These are phyloP conservation scores for Rhinolophus ferrumequinum DNA, from an alignment of 2,113 vertebrate species.

Conservation along the genomic window DNA sequence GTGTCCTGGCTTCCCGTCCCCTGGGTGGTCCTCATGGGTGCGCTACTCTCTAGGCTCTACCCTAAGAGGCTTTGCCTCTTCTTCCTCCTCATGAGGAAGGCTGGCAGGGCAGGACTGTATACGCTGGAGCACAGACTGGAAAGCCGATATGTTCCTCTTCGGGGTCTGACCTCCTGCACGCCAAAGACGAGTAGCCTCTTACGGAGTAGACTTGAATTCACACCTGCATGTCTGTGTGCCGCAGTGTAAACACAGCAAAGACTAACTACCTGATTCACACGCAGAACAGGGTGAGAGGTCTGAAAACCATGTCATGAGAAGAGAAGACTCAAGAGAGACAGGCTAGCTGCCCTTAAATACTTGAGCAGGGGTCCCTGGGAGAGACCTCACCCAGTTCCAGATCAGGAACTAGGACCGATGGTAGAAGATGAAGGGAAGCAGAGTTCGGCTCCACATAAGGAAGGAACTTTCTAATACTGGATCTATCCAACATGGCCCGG, in stretches of 20 bases:
- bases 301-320: background rate
- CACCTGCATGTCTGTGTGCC: too few species aligned
- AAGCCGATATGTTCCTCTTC: background rate
- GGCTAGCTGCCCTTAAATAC: background rate
- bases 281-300: background rate
- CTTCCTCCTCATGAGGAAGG: background rate
- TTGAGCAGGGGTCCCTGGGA: background rate
- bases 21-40: background rate
- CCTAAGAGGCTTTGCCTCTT: background rate
- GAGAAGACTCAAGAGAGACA: background rate
- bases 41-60: background rate
- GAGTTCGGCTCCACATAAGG: background rate
- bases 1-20: background rate
- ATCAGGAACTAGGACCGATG: background rate
- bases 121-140: too few species aligned
- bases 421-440: background rate
- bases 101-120: background rate
- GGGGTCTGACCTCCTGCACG: background rate
- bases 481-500: background rate
- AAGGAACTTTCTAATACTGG: background rate
- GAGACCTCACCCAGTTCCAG: background rate
- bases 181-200: background rate
- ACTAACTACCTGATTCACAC: background rate
- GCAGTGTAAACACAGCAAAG: background rate
- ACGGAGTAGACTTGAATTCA: background rate